Conservation (phyloP, 2,888 invertebrate species). For the Meandrusa payeni region DNA sequence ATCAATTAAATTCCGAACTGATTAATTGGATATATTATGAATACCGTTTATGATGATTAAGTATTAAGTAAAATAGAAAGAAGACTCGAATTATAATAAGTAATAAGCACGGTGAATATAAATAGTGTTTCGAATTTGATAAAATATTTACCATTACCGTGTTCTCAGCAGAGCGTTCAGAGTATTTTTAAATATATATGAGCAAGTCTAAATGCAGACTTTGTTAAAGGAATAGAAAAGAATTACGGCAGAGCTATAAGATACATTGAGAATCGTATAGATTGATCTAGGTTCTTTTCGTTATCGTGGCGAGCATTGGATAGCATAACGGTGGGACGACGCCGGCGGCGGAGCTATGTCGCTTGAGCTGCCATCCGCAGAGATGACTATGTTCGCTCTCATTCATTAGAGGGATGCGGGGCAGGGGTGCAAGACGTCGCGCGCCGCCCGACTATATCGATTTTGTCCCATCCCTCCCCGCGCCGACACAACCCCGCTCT, state of each 20-base stretch:
- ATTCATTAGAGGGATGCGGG: conserved; percentile 75
- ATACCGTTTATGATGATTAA: too few species aligned
- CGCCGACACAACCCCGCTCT: conserved; percentile 61
- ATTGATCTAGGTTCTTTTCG: conserved; percentile 48
- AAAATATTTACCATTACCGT: too few species aligned
- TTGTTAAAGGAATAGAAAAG: conserved; percentile 22
- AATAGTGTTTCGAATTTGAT: too few species aligned
- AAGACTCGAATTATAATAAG: too few species aligned
- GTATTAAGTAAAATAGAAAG: too few species aligned
- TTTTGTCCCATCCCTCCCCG: conserved; percentile 71
- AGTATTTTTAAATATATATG: too few species aligned
- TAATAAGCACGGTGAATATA: too few species aligned
- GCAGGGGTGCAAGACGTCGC: conserved; percentile 71
- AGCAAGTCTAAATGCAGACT: conserved; percentile 20
- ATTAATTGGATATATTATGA: too few species aligned
- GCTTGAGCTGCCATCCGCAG: conserved; percentile 69
- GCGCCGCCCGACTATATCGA: conserved; percentile 79
- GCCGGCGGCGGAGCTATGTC: conserved; percentile 54
- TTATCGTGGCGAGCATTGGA: conserved; percentile 51
- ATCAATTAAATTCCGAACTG: too few species aligned
- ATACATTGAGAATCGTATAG: conserved; percentile 28
- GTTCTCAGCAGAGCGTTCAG: too few species aligned
- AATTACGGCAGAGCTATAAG: conserved; percentile 17
- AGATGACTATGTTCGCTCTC: conserved; percentile 77
- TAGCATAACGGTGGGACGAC: conserved; percentile 46